Conservation (phyloP, 2,888 invertebrate genomes). For the Hydroisotoma schaefferi region DNA sequence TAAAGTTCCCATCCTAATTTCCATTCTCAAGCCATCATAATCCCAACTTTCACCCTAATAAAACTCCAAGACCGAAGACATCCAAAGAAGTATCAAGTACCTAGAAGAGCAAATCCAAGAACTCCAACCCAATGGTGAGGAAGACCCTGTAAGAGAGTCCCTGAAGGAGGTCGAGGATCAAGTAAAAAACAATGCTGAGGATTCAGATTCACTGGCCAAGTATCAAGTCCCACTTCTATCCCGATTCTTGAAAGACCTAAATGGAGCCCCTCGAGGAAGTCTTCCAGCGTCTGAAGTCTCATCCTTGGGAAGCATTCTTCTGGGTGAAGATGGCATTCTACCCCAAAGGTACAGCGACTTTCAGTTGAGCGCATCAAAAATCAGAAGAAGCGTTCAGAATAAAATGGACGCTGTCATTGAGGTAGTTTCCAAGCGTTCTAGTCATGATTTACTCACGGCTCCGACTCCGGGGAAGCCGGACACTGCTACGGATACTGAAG, state of each 20-base stretch:
- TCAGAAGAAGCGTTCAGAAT: no score
- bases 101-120: conserved; percentile 4
- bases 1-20: not conserved
- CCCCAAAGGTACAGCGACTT: no score
- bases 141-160: not conserved
- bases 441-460: no score
- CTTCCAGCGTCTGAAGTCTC: not conserved
- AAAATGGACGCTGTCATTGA: no score
- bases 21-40: not conserved
- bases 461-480: no score
- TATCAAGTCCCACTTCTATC: no score
- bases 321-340: no score
- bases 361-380: no score
- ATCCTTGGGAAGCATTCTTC: not conserved
- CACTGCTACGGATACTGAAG: no score
- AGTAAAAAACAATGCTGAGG: not conserved
- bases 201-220: not conserved
- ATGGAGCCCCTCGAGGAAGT: not conserved
- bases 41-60: not conserved
- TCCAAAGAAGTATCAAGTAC: conserved; percentile 2
- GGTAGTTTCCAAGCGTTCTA: no score
- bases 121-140: not conserved
- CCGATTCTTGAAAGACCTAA: conserved; percentile 6
- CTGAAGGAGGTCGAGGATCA: not conserved
- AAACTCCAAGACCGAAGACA: conserved; percentile 1